A percentile compares a stretch with the other conserved stretches of the same genome.
Evolutionary conservation across 92 coral and sea anemone species (phyloP).

Genomic region (Pocillopora meandrina): DNA sequence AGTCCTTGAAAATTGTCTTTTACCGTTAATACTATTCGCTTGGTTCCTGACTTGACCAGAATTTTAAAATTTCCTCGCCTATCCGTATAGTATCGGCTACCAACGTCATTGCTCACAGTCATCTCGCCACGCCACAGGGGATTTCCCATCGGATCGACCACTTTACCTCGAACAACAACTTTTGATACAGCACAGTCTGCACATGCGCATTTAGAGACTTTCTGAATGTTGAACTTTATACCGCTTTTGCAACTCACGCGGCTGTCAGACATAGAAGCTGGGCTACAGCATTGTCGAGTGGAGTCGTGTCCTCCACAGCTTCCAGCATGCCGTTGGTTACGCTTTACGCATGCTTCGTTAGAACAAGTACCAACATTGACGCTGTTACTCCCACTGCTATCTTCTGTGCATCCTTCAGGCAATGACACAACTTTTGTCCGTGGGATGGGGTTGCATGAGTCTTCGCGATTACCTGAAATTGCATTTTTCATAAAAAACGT

Average conservation of each 20-base stretch:
- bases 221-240: constrained; percentile 15
- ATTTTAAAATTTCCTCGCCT: constrained; percentile 34
- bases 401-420: constrained; percentile 52
- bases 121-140: constrained; percentile 45
- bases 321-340: constrained; percentile 4
- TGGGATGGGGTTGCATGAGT: constrained; percentile 46
- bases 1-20: constrained; percentile 26
- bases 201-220: constrained; percentile 43
- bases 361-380: constrained; percentile 51
- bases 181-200: constrained; percentile 20
- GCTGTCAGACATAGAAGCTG: background rate
- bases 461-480: constrained; percentile 18
- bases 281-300: constrained; percentile 35
- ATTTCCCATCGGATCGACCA: constrained; percentile 33
- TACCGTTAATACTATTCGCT: constrained; percentile 46
- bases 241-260: constrained; percentile 11
- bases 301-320: constrained; percentile 26
- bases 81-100: background rate
- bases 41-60: constrained; percentile 18
- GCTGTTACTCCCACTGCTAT: constrained; percentile 21
- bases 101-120: constrained; percentile 3
- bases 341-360: background rate
- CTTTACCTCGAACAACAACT: constrained; percentile 36
- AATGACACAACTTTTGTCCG: background rate
- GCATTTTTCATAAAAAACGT: background rate